These are phyloP conservation scores for Abrostola triplasia DNA, from an alignment of 2,888 invertebrate species.

Conservation along the genomic window DNA sequence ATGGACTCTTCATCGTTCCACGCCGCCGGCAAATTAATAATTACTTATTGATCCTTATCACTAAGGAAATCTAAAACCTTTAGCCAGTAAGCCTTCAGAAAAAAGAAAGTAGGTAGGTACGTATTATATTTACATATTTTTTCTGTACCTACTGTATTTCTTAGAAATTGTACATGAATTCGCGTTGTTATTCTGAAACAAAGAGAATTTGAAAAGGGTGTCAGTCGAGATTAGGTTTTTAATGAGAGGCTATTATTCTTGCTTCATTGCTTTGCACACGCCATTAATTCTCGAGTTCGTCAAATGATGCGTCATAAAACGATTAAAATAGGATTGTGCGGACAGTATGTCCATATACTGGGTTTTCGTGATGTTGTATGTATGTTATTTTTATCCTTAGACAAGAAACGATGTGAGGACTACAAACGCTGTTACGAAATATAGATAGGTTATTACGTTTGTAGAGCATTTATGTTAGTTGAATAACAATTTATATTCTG, in stretches of 20 bases:
- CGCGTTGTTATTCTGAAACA: slow-evolving; percentile 41
- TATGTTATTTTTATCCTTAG: slow-evolving; percentile 2
- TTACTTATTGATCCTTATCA: background rate
- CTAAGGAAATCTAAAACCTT: too few relatives aligned
- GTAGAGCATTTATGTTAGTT: too few relatives aligned
- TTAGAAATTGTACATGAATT: slow-evolving; percentile 44
- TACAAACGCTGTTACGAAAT: too few relatives aligned
- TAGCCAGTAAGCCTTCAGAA: too few relatives aligned
- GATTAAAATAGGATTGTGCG: slow-evolving; percentile 32
- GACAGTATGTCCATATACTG: slow-evolving; percentile 22
- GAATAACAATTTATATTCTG: too few relatives aligned
- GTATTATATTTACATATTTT: slow-evolving; percentile 19
- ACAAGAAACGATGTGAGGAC: too few relatives aligned
- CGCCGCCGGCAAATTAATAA: background rate
- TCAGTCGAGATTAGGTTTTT: slow-evolving; percentile 56
- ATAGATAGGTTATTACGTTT: too few relatives aligned
- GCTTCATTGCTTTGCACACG: slow-evolving; percentile 56
- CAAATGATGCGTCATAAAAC: slow-evolving; percentile 35
- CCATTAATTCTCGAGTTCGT: slow-evolving; percentile 48
- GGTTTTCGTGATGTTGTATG: slow-evolving; percentile 11
- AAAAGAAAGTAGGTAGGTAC: background rate
- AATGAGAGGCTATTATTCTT: slow-evolving; percentile 57
- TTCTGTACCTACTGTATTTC: slow-evolving; percentile 17
- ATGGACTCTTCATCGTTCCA: background rate
- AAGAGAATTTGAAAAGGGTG: slow-evolving; percentile 51